Base-by-base conservation (phyloP, 2,113 vertebrate species). In the Romanogobio albipinnatus region DNA sequence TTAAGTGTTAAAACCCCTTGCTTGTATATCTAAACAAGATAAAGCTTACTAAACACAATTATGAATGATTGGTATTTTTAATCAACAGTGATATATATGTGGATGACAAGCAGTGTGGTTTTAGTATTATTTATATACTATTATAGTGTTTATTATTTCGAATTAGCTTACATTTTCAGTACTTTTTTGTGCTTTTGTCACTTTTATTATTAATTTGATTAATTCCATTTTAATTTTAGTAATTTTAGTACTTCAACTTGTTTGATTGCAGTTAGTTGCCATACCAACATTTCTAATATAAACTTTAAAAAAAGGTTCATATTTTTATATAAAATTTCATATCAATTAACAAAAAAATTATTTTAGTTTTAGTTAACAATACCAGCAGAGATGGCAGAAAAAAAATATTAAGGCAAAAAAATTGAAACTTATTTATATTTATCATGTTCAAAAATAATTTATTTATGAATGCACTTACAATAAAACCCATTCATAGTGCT, bases 391-490 rank as follows among this genome's bases (percentile, higher is more conserved):
- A 56, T 8, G 53, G 6, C 17, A 56, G 53, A 19, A 43, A 39
- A 19, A 4, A 7, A 17, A 53, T 29, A 26, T 29, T 26, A 10
- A 24, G 7, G 53, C 17, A 62, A 62, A 39, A 71, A 14, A 45
- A n/a, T 51, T 15, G 49, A 51, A 56, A 56, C 45, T 5, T 51
- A 17, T 3, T 19, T 17, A 51, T 51, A 49, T 51, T 51, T 29
- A 51, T 75, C 13, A 76, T 76, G 75, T 22, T 76, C 9, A 76
- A 51, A 77, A 49, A 68, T 17, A 74, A 71, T 77, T 36, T 62
- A 17, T 22, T 74, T 19, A 61, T 61, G 10, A 47, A 59, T 33
- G 49, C 45, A 70, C 75, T 71, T 39, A 19, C 24, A 83, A 59
- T 15, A 49, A 29, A 86, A 47, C 51, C 24, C 64, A 64, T 47